Percentiles rank a stretch among this genome's conserved stretches.
Evolutionary conservation across 1,140 invertebrate genomes (phyloP).

Genomic region (Drosophila biarmipes): DNA sequence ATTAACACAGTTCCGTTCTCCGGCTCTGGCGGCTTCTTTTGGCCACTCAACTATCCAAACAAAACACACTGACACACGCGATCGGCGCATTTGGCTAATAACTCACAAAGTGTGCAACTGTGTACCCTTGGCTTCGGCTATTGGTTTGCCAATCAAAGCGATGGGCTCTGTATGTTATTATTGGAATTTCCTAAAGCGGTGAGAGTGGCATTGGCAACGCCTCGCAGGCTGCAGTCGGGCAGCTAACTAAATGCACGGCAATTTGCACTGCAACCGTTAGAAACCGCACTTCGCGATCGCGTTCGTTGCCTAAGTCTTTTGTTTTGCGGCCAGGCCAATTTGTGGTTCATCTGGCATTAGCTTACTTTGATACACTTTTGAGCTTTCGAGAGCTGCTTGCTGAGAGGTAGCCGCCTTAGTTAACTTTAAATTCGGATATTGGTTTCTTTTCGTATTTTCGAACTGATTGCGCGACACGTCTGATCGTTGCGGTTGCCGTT

Average conservation of each 20-base stretch:
- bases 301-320: slow-evolving; percentile 80
- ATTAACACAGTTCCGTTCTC: slow-evolving; percentile 71
- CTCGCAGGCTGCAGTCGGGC: slow-evolving; percentile 11
- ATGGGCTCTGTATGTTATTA: slow-evolving; percentile 14
- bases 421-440: slow-evolving; percentile 1
- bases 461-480: slow-evolving; percentile 65
- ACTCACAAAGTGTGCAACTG: slow-evolving; percentile 43
- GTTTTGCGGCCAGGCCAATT: slow-evolving; percentile 54
- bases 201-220: slow-evolving; percentile 53
- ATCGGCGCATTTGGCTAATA: slow-evolving; percentile 50
- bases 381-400: slow-evolving; percentile 14
- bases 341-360: slow-evolving; percentile 64
- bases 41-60: slow-evolving; percentile 25
- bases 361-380: slow-evolving; percentile 66
- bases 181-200: slow-evolving; percentile 11
- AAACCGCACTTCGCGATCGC: slow-evolving; percentile 52
- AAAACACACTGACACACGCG: slow-evolving; percentile 33
- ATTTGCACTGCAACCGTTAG: slow-evolving; percentile 75
- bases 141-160: slow-evolving; percentile 36
- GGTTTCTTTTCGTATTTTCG: slow-evolving; percentile 19
- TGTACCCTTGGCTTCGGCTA: slow-evolving; percentile 61
- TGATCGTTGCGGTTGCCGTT: slow-evolving; percentile 60
- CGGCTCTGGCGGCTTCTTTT: slow-evolving; percentile 54
- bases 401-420: slow-evolving; percentile 11
- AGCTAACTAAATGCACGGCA: slow-evolving; percentile 61